Base-by-base conservation (phyloP, 2,797 vertebrate species). In the Pangasius djambal region DNA sequence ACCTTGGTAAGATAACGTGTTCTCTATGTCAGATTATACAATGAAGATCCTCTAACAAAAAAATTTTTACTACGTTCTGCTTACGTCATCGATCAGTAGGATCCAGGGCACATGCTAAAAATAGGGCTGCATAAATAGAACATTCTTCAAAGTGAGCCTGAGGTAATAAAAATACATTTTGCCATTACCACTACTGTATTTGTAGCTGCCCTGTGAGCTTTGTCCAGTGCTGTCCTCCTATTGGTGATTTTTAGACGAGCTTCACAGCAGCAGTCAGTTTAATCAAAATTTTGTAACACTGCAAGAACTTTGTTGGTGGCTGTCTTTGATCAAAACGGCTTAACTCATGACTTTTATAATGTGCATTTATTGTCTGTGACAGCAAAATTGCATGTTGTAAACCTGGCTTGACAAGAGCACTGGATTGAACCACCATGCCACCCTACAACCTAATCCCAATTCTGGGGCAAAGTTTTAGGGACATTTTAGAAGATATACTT, bases 391-490 rank as follows among this genome's bases (percentile, higher is more conserved):
- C 44, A 31, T 31, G 4, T 81, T 81, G 28, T 34, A 22, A 37
- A 82, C 31, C 25, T 63, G 37, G 22, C 12, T 37, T 55, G 28
- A 78, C 48, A 28, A 48, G 40, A 75, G 25, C 16, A 20, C 25
- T 4, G 52, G 16, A 91, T 83, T 88, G 93, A 94, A 93, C 84
- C 92, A 82, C 93, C 92, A 89, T 92, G 82, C 72, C 89, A 93
- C 70, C 91, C 92, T 92, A 84, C 31, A 90, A 63, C 48, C 92
- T 93, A 93, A 94, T 94, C 92, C 91, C 94, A 94, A 95, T 95
- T 93, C 91, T 93, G 92, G 89, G 88, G 88, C 91, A 92, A 94
- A 89, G 88, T 86, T 93, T 91, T 69, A 57, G 8, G 50, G 34
- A 87, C 90, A 90, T 92, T 92, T 93, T 92, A 83, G 57, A 86